A percentile compares a stretch with the other conserved stretches of the same genome.
Evolutionary conservation across 2,888 invertebrate species (phyloP).

Genomic region (Caenorhabditis sulstoni): DNA sequence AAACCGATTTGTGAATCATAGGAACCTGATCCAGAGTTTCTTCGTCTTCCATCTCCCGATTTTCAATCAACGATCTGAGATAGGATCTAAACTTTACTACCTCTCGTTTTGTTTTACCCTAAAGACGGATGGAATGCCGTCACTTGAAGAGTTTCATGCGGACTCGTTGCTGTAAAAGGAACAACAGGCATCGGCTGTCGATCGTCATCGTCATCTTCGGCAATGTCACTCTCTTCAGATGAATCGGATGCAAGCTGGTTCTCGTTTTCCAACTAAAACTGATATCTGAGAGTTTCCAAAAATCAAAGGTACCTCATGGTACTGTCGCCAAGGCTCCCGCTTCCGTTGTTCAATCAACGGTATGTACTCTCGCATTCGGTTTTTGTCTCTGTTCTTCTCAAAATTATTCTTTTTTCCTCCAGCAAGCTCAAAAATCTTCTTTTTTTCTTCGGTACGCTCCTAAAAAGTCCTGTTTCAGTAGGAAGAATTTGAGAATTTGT

Average conservation of each 20-base stretch:
- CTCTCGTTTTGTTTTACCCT: constrained; percentile 33
- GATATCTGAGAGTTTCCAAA: too few relatives aligned
- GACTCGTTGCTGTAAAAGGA: constrained; percentile 31
- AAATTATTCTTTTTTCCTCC: constrained; percentile 82
- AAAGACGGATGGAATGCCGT: constrained; percentile 68
- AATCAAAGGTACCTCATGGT: constrained; percentile 77
- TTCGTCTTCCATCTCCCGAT: constrained; percentile 64
- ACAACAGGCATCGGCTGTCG: constrained; percentile 22
- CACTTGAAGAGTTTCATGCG: constrained; percentile 60
- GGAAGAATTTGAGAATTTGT: not conserved
- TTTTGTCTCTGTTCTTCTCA: constrained; percentile 63
- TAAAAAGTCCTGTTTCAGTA: constrained; percentile 79
- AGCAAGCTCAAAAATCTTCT: constrained; percentile 93
- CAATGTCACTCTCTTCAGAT: constrained; percentile 56
- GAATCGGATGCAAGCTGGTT: constrained; percentile 61
- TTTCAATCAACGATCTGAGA: constrained; percentile 51
- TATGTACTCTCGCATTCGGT: constrained; percentile 65
- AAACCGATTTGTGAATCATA: constrained; percentile 56
- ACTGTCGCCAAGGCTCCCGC: constrained; percentile 78
- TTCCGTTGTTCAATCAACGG: constrained; percentile 74
- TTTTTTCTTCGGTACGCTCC: constrained; percentile 93
- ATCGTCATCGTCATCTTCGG: constrained; percentile 64
- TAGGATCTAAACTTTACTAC: not conserved
- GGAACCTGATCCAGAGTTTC: constrained; percentile 38
- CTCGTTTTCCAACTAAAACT: constrained; percentile 52